Conservation (phyloP, 2,797 vertebrate genomes). For the Podarcis siculus region DNA sequence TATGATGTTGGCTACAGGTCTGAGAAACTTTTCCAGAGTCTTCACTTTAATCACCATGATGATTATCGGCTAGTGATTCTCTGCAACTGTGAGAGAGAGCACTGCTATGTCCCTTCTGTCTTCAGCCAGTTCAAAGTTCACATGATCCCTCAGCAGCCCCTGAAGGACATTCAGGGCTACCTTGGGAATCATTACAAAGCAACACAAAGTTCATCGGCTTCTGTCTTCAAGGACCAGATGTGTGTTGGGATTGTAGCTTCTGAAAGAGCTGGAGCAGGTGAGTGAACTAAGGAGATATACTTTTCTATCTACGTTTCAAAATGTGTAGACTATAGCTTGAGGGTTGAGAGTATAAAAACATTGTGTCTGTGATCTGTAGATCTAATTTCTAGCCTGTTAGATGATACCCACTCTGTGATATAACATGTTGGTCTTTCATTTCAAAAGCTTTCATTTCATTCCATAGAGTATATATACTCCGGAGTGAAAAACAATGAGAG, state of each 20-base stretch:
- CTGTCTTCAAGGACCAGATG: slow-evolving; percentile 83
- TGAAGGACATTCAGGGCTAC: slow-evolving; percentile 82
- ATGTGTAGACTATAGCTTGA: not conserved
- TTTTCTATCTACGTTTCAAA: not conserved
- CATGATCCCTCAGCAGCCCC: slow-evolving; percentile 82
- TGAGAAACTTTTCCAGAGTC: slow-evolving; percentile 85
- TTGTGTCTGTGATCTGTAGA: too few species aligned
- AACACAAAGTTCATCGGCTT: slow-evolving; percentile 78
- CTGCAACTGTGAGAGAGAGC: slow-evolving; percentile 88
- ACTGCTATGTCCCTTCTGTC: slow-evolving; percentile 90
- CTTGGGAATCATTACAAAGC: slow-evolving; percentile 85
- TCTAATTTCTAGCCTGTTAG: too few species aligned
- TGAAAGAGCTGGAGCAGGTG: slow-evolving; percentile 91
- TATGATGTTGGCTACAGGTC: slow-evolving; percentile 89
- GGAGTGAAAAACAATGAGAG: too few species aligned
- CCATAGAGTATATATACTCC: too few species aligned
- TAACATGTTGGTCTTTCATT: too few species aligned
- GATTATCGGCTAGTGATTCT: slow-evolving; percentile 86
- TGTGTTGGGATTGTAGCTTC: slow-evolving; percentile 90
- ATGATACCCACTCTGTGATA: too few species aligned
- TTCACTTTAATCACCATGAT: slow-evolving; percentile 75
- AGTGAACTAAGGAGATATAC: not conserved
- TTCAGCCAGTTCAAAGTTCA: slow-evolving; percentile 91
- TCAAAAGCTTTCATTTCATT: too few species aligned
- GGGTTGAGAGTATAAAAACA: not conserved